Conservation (phyloP, 2,113 vertebrate species). For the Lepus americanus region DNA sequence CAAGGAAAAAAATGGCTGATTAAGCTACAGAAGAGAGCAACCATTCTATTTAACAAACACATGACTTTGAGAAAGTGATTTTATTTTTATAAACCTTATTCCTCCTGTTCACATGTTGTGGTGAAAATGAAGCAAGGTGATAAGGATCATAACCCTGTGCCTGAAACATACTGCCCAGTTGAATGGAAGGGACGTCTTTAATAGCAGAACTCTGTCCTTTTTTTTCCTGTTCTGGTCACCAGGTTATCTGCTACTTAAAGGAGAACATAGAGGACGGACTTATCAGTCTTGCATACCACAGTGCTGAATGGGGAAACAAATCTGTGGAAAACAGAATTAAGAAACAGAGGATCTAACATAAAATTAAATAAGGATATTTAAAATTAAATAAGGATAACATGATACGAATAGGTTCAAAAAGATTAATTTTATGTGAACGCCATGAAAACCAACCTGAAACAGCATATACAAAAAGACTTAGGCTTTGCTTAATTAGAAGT, state of each 20-base stretch:
- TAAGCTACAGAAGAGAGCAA: not conserved
- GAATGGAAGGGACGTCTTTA: not conserved
- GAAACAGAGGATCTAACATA: not conserved
- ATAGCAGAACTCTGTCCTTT: not conserved
- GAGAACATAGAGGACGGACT: not conserved
- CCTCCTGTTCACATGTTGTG: not conserved
- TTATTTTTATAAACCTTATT: not conserved
- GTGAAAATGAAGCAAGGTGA: not conserved
- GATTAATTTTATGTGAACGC: not conserved
- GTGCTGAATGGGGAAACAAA: not conserved
- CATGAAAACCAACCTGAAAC: not conserved
- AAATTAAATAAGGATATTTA: slow-evolving; percentile 23
- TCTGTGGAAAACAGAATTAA: slow-evolving; percentile 30
- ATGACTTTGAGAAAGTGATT: not conserved
- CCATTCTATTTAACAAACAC: not conserved
- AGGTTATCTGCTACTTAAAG: not conserved
- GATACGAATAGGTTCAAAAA: not conserved
- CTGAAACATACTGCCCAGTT: not conserved
- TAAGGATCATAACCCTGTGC: not conserved
- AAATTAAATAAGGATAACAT: slow-evolving; percentile 35
- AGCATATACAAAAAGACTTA: not conserved
- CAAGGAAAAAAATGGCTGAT: not conserved
- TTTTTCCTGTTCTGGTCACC: slow-evolving; percentile 13
- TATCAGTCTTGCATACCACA: not conserved
- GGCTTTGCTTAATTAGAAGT: slow-evolving; percentile 10